Percentiles rank a stretch among this genome's conserved stretches.
These are phyloP conservation scores for Eumaeus atala DNA, from an alignment of 1,140 invertebrate species.

Conservation along the genomic window DNA sequence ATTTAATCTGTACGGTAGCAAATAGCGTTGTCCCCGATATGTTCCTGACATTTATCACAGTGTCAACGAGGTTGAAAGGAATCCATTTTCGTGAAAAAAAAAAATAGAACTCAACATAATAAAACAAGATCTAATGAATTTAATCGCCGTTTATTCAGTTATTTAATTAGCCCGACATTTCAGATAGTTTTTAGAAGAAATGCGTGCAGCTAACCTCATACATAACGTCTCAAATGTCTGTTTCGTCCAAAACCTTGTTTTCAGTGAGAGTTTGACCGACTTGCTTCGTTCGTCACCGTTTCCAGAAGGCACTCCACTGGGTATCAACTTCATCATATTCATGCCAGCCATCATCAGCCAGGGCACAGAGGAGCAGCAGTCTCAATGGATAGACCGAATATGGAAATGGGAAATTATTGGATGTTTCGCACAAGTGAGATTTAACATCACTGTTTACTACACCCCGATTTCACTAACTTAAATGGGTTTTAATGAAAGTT, in stretches of 20 bases:
- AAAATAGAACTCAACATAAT: too few species aligned
- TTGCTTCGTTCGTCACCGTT: constrained; percentile 82
- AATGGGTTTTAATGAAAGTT: neutral
- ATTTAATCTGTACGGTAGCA: too few species aligned
- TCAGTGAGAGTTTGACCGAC: constrained; percentile 82
- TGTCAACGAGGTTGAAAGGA: too few species aligned
- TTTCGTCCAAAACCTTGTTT: neutral
- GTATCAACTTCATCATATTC: constrained; percentile 93
- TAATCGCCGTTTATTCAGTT: too few species aligned
- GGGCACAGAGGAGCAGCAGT: constrained; percentile 88
- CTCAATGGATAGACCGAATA: constrained; percentile 86
- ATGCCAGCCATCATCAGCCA: constrained; percentile 90
- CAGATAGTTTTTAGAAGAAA: too few species aligned
- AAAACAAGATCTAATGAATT: too few species aligned
- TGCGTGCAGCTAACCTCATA: too few species aligned
- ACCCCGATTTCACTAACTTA: too few species aligned
- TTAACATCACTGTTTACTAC: neutral
- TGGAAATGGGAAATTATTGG: constrained; percentile 89
- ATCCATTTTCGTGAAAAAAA: too few species aligned
- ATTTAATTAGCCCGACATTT: too few species aligned
- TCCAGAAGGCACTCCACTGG: constrained; percentile 86
- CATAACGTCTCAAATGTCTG: neutral
- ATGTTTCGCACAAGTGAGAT: constrained; percentile 89
- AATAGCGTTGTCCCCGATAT: too few species aligned
- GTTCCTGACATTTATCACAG: too few species aligned